Evolutionary conservation across 2,113 vertebrate species (phyloP).

Genomic region (Cololabis saira): DNA sequence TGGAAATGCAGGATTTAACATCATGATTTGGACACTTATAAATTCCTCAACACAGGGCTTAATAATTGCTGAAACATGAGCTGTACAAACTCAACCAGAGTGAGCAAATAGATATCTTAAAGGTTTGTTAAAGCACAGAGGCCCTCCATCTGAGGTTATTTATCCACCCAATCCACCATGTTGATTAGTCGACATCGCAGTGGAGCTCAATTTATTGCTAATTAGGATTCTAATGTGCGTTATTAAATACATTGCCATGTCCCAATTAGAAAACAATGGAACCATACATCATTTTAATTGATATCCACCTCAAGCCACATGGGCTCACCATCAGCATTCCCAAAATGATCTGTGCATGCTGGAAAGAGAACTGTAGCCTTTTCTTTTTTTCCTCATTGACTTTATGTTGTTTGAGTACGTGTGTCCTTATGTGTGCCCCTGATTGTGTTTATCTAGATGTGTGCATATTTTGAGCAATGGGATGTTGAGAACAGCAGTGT

Average conservation of each 20-base stretch:
- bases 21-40: background rate
- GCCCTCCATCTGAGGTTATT: constrained; percentile 61
- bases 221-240: constrained; percentile 82
- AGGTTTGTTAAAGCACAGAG: constrained; percentile 29
- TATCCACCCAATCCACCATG: constrained; percentile 59
- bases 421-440: constrained; percentile 22
- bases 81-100: constrained; percentile 1
- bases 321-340: constrained; percentile 64
- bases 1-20: background rate
- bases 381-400: constrained; percentile 45
- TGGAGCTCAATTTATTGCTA: constrained; percentile 81
- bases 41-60: background rate
- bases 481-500: constrained; percentile 49
- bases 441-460: constrained; percentile 57
- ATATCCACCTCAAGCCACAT: constrained; percentile 76
- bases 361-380: constrained; percentile 30
- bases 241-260: constrained; percentile 86
- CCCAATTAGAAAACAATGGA: constrained; percentile 80
- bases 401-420: constrained; percentile 17
- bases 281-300: constrained; percentile 85
- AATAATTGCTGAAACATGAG: background rate
- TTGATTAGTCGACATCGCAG: constrained; percentile 77
- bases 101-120: constrained; percentile 29
- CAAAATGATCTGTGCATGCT: constrained; percentile 58
- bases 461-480: constrained; percentile 52